Base-by-base conservation (phyloP, 2,888 invertebrate species). In the Microctonus hyperodae region DNA sequence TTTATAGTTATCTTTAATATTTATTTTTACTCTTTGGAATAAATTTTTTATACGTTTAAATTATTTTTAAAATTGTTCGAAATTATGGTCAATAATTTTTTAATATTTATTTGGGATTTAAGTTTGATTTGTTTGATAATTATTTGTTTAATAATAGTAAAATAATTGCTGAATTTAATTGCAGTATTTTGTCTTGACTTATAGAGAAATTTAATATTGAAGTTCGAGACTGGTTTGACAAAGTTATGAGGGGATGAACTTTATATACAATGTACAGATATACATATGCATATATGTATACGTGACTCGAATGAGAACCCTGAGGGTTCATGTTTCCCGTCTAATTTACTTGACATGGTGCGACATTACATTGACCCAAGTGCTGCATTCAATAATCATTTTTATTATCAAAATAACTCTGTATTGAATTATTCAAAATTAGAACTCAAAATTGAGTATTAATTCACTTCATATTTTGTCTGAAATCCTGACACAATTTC, bases 271-370 rank as follows among this genome's bases (percentile, higher is more conserved):
- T n/a, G n/a, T 7, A 28, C 7, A 28, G 28, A 28, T 28, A 7
- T 28, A 5, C 4, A 28, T 28, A 7, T 28, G 28, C 28, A 7
- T 44, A 56, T 51, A 37, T 63, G 61, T 25, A 20, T 11, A 16
- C 22, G 22, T 63, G 51, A 64, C 61, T 60, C 6, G 37, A 13
- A 13, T 37, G 7, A 44, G 57, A 50, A 51, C 53, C 40, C 68
- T 20, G 37, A 37, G 59, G 48, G 61, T 58, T 64, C 68, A 66
- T 68, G 68, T 71, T 66, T 59, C 64, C 68, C 59, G 69, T 71
- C 71, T 64, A 71, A 71, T 71, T 71, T 66, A 50, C 62, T 58
- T 60, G 68, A 64, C 64, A 51, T 56, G 16, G 28, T 33, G 63
- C 25, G 57, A 59, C 33, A 22, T 20, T 33, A 10, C 44, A 44